Percentiles rank a stretch among this genome's conserved stretches.
These are phyloP conservation scores for Zaprionus ghesquierei DNA, from an alignment of 1,140 invertebrate species.

Conservation along the genomic window DNA sequence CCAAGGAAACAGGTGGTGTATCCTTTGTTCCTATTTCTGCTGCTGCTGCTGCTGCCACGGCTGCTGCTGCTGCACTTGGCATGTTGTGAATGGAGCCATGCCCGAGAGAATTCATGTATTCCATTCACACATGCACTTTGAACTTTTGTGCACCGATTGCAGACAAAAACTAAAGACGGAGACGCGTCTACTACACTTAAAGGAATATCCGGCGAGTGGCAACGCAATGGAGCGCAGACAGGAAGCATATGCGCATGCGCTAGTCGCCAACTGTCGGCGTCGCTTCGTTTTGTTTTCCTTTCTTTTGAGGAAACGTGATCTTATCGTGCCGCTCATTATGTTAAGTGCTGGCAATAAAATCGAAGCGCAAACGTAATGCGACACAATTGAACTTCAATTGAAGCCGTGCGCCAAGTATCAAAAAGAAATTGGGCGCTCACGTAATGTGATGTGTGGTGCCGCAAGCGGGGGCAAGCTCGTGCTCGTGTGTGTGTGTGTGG, in stretches of 20 bases:
- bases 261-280: conserved; percentile 48
- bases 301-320: conserved; percentile 65
- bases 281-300: background rate
- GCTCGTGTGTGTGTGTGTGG: conserved; percentile 28
- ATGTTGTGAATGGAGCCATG: no score
- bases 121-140: conserved; percentile 65
- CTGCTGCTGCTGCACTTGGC: conserved; percentile 50
- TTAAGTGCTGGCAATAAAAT: conserved; percentile 80
- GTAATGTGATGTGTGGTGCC: conserved; percentile 20
- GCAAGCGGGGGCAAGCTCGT: background rate
- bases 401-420: conserved; percentile 56
- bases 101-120: conserved; percentile 37
- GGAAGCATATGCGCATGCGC: conserved; percentile 76
- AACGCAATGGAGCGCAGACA: conserved; percentile 37
- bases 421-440: conserved; percentile 38
- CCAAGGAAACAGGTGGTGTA: conserved; percentile 77
- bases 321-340: conserved; percentile 75
- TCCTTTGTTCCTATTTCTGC: conserved; percentile 53
- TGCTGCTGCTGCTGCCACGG: background rate
- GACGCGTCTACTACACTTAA: conserved; percentile 57
- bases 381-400: conserved; percentile 77
- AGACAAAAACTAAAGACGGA: conserved; percentile 25
- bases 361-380: conserved; percentile 58
- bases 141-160: conserved; percentile 71
- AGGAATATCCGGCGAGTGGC: conserved; percentile 67